Evolutionary conservation across 2,113 vertebrate genomes (phyloP), one percentile per base, ranked within the genome.

Genomic region (Rhinogobius similis): DNA sequence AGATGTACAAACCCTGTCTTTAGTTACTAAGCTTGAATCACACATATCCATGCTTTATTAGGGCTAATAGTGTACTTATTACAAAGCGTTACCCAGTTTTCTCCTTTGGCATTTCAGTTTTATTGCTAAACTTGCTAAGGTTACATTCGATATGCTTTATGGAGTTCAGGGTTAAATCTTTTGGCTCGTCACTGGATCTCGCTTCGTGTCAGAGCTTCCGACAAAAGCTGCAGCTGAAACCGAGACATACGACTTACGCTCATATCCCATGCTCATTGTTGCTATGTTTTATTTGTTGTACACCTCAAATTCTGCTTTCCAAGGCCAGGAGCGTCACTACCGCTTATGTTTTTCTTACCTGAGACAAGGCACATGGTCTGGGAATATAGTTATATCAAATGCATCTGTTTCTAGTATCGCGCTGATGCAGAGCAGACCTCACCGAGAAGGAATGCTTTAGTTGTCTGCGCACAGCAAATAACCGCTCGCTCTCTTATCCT

Each of bases 371-470:
- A 50, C 58, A 58, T 71, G 77, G 48, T 75, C 53, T 29, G 70
- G 53, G 70, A 76, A 71, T 48, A 79, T 18, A 32, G 59, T 63
- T 73, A 52, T 62, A 48, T 74, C 13, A 1, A 68, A 68, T n/a
- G 65, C 88, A 88, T 89, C 83, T 90, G 86, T 86, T 90, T 90
- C 75, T 72, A 81, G 72, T 86, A 79, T 66, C 2, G 16, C 1
- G 11, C 14, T 76, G 82, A 88, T 84, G 64, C 61, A 81, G 67
- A 53, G 64, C 80, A 89, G 86, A 86, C 84, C 78, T 88, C 76
- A 78, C 78, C 48, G 58, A 72, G 69, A 68, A 82, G 81, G 84
- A 88, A 87, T 83, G 78, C 79, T 85, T 81, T 68, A 82, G 73
- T 82, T 20, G 43, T 44, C 44, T 46, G 29, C 29, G 29, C 29